Evolutionary conservation across 2,113 vertebrate species (phyloP).

Genomic region (Chelonoidis abingdonii): DNA sequence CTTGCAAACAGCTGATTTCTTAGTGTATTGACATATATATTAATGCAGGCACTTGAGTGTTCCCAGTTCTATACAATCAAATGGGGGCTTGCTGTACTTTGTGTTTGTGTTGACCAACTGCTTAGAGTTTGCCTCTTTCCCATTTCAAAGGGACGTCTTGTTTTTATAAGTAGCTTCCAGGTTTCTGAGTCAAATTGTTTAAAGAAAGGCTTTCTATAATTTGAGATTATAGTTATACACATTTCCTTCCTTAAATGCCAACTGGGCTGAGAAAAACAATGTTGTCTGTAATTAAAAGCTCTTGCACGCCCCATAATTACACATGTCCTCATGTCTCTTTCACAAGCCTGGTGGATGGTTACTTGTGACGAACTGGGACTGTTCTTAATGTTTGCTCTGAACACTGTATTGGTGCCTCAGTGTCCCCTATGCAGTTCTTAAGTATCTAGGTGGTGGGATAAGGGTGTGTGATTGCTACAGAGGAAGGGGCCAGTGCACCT

Average conservation of each 20-base stretch:
- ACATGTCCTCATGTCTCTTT: conserved; percentile 5
- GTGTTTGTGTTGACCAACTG: not conserved
- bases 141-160: conserved; percentile 13
- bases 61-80: not conserved
- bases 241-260: conserved; percentile 39
- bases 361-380: too few relatives aligned
- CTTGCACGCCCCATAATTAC: not conserved
- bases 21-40: conserved; percentile 47
- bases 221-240: not conserved
- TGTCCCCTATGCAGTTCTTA: too few relatives aligned
- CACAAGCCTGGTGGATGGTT: conserved; percentile 30
- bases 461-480: too few relatives aligned
- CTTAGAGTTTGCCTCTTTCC: conserved; percentile 8
- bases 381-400: too few relatives aligned
- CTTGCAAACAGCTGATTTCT: conserved; percentile 50
- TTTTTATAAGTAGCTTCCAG: conserved; percentile 36
- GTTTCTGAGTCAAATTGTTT: not conserved
- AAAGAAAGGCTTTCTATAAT: not conserved
- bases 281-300: conserved; percentile 25
- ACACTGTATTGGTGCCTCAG: too few relatives aligned
- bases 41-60: conserved; percentile 50
- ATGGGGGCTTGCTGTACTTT: conserved; percentile 6
- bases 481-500: too few relatives aligned
- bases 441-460: too few relatives aligned
- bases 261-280: conserved; percentile 33